Conservation (phyloP, 2,113 vertebrate genomes). For the Zosterops hypoxanthus region DNA sequence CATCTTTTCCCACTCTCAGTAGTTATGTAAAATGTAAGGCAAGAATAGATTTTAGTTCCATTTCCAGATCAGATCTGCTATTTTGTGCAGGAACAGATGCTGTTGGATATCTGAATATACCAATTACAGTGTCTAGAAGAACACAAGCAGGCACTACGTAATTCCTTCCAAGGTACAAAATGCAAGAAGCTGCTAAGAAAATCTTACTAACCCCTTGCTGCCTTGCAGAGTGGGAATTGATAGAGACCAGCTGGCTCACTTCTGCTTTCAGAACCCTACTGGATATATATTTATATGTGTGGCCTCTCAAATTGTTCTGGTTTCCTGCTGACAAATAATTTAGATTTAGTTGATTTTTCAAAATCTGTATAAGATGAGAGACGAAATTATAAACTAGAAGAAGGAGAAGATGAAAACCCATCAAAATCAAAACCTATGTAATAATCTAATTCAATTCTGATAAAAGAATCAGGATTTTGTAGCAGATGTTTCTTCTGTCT, state of each 20-base stretch:
- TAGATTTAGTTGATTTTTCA: background rate
- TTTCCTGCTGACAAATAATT: constrained; percentile 8
- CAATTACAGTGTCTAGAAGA: background rate
- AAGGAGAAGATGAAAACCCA: background rate
- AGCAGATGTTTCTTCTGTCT: background rate
- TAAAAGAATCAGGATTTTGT: background rate
- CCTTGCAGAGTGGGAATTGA: background rate
- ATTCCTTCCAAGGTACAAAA: constrained; percentile 39
- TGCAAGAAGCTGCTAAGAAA: constrained; percentile 36
- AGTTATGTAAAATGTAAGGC: background rate
- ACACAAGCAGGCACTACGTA: background rate
- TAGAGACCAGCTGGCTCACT: constrained; percentile 42
- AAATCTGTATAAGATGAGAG: background rate
- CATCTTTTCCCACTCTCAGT: background rate
- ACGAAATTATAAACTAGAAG: background rate
- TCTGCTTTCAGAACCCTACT: background rate
- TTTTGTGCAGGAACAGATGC: background rate
- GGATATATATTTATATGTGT: background rate
- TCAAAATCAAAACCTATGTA: background rate
- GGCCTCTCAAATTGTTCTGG: constrained; percentile 1
- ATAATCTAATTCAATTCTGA: background rate
- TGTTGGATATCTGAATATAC: background rate
- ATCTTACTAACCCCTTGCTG: background rate
- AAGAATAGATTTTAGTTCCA: background rate
- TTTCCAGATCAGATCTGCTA: background rate